Percentiles rank a stretch among this genome's conserved stretches.
These are phyloP conservation scores for Teleopsis dalmanni DNA, from an alignment of 1,140 invertebrate genomes.

Conservation along the genomic window DNA sequence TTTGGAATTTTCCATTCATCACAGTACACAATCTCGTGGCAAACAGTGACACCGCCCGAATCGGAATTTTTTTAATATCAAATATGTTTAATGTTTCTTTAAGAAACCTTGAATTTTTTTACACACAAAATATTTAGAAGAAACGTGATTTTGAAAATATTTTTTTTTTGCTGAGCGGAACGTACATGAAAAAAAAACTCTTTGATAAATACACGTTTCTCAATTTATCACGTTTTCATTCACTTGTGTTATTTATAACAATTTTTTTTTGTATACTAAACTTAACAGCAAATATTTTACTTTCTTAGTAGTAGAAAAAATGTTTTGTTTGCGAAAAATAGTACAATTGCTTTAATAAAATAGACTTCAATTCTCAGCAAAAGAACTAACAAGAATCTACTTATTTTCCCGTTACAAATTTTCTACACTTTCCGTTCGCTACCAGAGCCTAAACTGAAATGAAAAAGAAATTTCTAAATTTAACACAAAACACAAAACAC, in stretches of 20 bases:
- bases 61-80: slow-evolving; percentile 1
- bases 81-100: background rate
- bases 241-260: background rate
- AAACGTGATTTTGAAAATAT: slow-evolving; percentile 5
- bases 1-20: slow-evolving; percentile 5
- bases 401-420: background rate
- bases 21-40: background rate
- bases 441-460: slow-evolving; percentile 37
- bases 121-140: background rate
- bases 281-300: background rate
- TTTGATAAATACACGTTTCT: background rate
- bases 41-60: slow-evolving; percentile 13
- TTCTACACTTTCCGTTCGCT: slow-evolving; percentile 14
- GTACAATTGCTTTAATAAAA: background rate
- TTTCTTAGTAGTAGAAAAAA: background rate
- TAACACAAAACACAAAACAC: slow-evolving; percentile 12
- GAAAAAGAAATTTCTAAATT: slow-evolving; percentile 26
- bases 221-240: slow-evolving; percentile 5
- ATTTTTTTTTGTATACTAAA: background rate
- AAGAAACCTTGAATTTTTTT: slow-evolving; percentile 10
- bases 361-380: background rate
- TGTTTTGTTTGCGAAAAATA: background rate
- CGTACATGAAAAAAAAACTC: background rate
- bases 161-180: background rate
- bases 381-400: background rate